Evolutionary conservation across 2,113 vertebrate species (phyloP).

Genomic region (Archocentrus centrarchus): DNA sequence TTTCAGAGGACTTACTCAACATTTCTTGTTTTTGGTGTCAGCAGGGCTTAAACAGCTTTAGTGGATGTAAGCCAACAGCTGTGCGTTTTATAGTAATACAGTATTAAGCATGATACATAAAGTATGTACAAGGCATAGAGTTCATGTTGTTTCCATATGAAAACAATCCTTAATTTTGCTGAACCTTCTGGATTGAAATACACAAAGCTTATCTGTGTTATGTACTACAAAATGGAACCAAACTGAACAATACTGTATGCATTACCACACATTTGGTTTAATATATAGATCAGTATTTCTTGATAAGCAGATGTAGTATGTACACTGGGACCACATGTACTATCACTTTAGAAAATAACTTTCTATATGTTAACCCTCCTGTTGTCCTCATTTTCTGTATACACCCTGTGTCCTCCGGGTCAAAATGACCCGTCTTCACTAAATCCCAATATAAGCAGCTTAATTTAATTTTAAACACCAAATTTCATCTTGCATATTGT

Average conservation of each 20-base stretch:
- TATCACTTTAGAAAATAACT: not conserved
- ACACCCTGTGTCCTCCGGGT: too few species aligned
- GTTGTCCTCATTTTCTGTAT: too few species aligned
- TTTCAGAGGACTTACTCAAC: not conserved
- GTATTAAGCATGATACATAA: not conserved
- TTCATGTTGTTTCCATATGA: not conserved
- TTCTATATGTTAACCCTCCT: accelerated
- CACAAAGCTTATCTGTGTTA: not conserved
- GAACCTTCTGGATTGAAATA: not conserved
- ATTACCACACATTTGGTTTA: too few species aligned
- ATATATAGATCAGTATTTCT: not conserved
- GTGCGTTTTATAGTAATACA: not conserved
- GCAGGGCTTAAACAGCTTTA: not conserved
- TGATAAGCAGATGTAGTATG: not conserved
- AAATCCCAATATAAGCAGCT: too few species aligned
- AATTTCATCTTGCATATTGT: too few species aligned
- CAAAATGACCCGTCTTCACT: too few species aligned
- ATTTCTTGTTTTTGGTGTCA: not conserved
- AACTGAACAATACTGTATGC: not conserved
- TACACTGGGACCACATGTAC: not conserved
- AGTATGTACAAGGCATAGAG: not conserved
- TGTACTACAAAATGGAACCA: not conserved
- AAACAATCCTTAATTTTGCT: not conserved
- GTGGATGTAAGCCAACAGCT: not conserved
- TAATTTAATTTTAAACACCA: too few species aligned